Evolutionary conservation across 1,140 invertebrate genomes (phyloP).

Genomic region (Dendrolimus kikuchii): DNA sequence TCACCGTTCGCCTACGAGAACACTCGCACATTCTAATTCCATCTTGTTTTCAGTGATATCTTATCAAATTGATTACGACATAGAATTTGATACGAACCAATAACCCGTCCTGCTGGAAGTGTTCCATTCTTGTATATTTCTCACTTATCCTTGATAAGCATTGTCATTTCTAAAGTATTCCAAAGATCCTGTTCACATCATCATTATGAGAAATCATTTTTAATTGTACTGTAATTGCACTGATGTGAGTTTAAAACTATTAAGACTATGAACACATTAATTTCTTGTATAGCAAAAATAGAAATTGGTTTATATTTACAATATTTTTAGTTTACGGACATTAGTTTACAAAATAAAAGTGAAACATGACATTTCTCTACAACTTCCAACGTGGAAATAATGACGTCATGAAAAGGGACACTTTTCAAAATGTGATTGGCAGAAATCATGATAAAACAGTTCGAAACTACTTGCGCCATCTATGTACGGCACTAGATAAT

Average conservation of each 20-base stretch:
- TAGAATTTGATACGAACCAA: slow-evolving; percentile 47
- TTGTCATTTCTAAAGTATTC: slow-evolving; percentile 53
- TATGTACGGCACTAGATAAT: slow-evolving; percentile 8
- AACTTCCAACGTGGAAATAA: slow-evolving; percentile 72
- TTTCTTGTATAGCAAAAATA: too few species aligned
- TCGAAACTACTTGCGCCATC: slow-evolving; percentile 30
- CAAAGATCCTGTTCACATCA: slow-evolving; percentile 48
- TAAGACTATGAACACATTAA: neutral
- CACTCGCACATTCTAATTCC: slow-evolving; percentile 21
- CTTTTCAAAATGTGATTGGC: slow-evolving; percentile 60
- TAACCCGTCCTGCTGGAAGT: slow-evolving; percentile 42
- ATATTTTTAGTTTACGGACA: slow-evolving; percentile 24
- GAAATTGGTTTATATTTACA: slow-evolving; percentile 14
- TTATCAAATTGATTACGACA: slow-evolving; percentile 42
- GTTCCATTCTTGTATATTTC: slow-evolving; percentile 51
- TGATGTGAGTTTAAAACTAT: slow-evolving; percentile 16
- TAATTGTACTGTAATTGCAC: slow-evolving; percentile 23
- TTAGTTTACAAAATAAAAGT: slow-evolving; percentile 48
- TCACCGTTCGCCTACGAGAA: slow-evolving; percentile 40
- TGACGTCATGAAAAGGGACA: slow-evolving; percentile 68
- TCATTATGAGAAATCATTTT: slow-evolving; percentile 53
- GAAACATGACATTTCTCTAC: slow-evolving; percentile 55
- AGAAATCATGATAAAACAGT: slow-evolving; percentile 32
- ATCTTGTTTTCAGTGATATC: slow-evolving; percentile 24
- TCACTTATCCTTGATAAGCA: slow-evolving; percentile 28